Evolutionary conservation across 2,888 invertebrate species (phyloP).

Genomic region (Drosophila helvetica): DNA sequence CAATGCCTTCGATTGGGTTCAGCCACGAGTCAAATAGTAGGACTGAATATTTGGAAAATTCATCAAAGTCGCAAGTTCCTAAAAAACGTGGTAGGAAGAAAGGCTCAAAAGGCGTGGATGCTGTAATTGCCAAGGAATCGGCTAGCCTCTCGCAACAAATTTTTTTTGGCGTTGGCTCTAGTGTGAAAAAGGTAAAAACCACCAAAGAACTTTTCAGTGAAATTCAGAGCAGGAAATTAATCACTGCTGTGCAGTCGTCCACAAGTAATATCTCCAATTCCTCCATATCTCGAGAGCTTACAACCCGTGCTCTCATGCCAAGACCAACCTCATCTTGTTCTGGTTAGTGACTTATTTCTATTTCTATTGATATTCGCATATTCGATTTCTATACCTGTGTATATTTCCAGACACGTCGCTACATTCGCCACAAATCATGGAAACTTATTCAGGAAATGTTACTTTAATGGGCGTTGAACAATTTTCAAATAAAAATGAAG

Average conservation of each 20-base stretch:
- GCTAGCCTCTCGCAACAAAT: conserved; percentile 80
- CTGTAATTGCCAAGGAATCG: conserved; percentile 78
- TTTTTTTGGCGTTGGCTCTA: conserved; percentile 65
- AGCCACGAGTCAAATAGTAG: conserved; percentile 6
- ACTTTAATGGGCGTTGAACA: conserved; percentile 65
- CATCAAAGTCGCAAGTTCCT: conserved; percentile 50
- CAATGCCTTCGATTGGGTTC: background rate
- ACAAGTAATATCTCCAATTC: conserved; percentile 55
- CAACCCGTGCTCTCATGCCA: conserved; percentile 35
- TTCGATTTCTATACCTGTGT: background rate
- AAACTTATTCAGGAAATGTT: conserved; percentile 72
- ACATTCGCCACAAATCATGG: conserved; percentile 78
- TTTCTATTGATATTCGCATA: background rate
- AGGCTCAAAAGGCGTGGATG: conserved; percentile 83
- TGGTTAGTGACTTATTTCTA: conserved; percentile 61
- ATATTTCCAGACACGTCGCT: conserved; percentile 68
- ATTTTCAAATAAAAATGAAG: conserved; percentile 49
- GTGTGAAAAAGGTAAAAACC: conserved; percentile 83
- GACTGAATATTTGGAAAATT: conserved; percentile 10
- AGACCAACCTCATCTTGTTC: conserved; percentile 81
- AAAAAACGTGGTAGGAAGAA: conserved; percentile 83
- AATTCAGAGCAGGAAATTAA: conserved; percentile 81
- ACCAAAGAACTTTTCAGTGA: conserved; percentile 83
- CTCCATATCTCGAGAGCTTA: conserved; percentile 19
- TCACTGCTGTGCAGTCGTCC: conserved; percentile 40